A percentile compares a stretch with the other conserved stretches of the same genome.
phyloP scores from a whole-genome alignment of 2,797 vertebrate species.

The Thripadectes ignobilis region DNA sequence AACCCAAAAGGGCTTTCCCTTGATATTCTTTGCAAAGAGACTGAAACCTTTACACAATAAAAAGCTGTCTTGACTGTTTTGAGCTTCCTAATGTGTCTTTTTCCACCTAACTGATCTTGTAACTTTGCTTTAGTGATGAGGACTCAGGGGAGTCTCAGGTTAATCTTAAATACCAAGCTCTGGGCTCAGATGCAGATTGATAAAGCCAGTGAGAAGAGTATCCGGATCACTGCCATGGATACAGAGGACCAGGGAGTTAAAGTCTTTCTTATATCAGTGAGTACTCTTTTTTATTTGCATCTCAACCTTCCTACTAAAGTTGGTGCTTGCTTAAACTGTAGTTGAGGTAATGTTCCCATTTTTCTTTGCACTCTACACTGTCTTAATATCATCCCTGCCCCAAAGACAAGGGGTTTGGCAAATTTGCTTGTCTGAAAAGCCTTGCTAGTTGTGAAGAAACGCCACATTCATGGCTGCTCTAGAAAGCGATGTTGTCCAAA shows the following conservation, averaged over 20 bases:
- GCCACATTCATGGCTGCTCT: not conserved
- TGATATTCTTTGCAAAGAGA: not conserved
- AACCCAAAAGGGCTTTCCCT: not conserved
- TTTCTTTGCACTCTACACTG: not conserved
- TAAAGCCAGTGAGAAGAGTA: conserved; percentile 97
- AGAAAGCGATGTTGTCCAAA: not conserved
- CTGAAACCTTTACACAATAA: not conserved
- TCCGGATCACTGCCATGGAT: conserved; percentile 97
- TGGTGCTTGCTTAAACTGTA: not conserved
- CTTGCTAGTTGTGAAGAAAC: not conserved
- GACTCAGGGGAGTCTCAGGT: conserved; percentile 95
- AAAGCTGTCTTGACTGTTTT: not conserved
- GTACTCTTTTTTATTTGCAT: not conserved
- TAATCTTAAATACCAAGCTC: conserved; percentile 98
- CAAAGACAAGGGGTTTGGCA: not conserved
- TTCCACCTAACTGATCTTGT: not conserved
- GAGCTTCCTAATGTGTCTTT: not conserved
- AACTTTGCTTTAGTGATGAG: conserved; percentile 88
- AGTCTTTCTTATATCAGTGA: conserved; percentile 97
- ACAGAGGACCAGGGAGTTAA: conserved; percentile 98
- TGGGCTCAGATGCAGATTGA: conserved; percentile 99
- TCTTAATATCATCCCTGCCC: not conserved
- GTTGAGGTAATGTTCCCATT: not conserved
- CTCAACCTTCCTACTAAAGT: not conserved
- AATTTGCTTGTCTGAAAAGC: not conserved